A percentile compares a stretch with the other conserved stretches of the same genome.
These are phyloP conservation scores for Orientallactaga bullata DNA, from an alignment of 2,113 vertebrate genomes.

Conservation along the genomic window DNA sequence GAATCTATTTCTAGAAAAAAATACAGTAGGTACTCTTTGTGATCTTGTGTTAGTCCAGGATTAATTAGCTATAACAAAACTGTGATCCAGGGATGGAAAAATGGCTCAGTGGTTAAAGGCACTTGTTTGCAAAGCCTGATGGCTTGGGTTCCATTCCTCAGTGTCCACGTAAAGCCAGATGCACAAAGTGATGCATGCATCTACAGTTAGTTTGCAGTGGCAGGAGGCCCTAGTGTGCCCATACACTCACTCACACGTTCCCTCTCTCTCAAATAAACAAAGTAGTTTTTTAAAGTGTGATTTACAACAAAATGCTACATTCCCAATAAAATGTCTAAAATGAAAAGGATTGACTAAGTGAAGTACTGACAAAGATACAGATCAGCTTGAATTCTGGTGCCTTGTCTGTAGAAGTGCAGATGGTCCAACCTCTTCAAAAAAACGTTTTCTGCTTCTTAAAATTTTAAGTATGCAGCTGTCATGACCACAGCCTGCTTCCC, in stretches of 20 bases:
- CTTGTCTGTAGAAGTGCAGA: background rate
- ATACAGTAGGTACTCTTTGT: background rate
- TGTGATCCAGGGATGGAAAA: background rate
- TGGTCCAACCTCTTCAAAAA: too few species aligned
- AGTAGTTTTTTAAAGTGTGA: too few species aligned
- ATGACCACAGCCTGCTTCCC: too few species aligned
- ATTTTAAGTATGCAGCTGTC: background rate
- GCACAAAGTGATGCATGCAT: too few species aligned
- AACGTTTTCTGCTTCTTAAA: background rate
- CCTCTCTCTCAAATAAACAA: too few species aligned
- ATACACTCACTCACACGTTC: too few species aligned
- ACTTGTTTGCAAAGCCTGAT: too few species aligned
- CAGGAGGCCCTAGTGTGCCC: too few species aligned
- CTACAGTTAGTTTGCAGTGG: too few species aligned
- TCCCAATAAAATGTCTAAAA: constrained; percentile 1
- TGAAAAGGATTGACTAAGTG: background rate
- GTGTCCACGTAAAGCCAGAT: too few species aligned
- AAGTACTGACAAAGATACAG: background rate
- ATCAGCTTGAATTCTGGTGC: background rate
- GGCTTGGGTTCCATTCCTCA: too few species aligned
- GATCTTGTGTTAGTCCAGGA: constrained; percentile 46
- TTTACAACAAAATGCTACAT: background rate
- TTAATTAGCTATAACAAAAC: constrained; percentile 23
- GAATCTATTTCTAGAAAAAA: constrained; percentile 23
- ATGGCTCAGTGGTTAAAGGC: too few species aligned